Base-by-base conservation (phyloP, 2,113 vertebrate genomes). In the Rhizomys pruinosus region DNA sequence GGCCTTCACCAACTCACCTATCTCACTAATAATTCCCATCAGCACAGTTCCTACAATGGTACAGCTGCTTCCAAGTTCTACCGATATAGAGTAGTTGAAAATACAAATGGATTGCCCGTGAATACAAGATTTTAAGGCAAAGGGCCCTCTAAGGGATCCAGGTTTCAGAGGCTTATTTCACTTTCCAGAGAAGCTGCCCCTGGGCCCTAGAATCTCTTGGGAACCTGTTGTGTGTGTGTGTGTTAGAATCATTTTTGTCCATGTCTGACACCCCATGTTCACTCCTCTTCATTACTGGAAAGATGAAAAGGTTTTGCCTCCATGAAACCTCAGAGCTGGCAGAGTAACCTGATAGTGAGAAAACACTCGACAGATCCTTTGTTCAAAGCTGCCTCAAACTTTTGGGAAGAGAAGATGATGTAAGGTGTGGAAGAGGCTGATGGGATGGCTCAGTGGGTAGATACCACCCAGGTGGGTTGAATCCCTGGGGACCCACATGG, bases 261-360 rank as follows among this genome's bases (percentile, higher is more conserved):
- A 0, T 29, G 39, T 37, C 59, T 13, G 15, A 22, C 23, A 0
- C 52, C 16, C 52, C 1, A 9, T 7, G 1, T 20, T 32, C 85
- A 37, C 78, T 44, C 8, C 25, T 8, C 44, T 71, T 71, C 34
- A 37, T n/a, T 20, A 37, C 17, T 72, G 7, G n/a, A 69, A 73
- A 72, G n/a, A 25, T 3, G 0, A 11, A 12, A 73, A 34, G 29
- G 32, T 32, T 78, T 74, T 11, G 19, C 42, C 47, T 47, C 55
- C 32, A 7, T 0, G 23, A 1, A 55, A 42, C 25, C 22, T 66
- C 89, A 59, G 44, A 73, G 42, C 25, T 23, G 39, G 34, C 13
- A 47, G 15, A 57, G 63, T 12, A n/a, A n/a, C 66, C 9, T 12
- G 59, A 15, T 44, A 23, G 25, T 74, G 29, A 79, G 44, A n/a